phyloP scores from a whole-genome alignment of 2,113 vertebrate species.

The Megaceryle maxima region DNA sequence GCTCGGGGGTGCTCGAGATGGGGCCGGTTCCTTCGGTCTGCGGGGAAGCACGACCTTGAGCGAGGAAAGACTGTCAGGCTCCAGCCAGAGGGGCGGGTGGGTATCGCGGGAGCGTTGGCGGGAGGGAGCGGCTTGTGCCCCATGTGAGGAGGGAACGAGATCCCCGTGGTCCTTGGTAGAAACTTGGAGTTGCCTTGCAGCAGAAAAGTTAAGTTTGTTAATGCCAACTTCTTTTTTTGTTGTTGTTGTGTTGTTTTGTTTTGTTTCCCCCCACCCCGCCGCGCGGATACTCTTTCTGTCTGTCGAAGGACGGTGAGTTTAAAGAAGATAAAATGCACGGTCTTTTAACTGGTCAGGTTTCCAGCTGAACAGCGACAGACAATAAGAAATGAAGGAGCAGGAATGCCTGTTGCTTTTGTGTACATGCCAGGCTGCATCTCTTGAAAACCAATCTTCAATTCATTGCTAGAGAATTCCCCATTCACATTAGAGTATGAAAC shows the following conservation, averaged over 20 bases:
- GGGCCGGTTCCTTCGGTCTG: not conserved
- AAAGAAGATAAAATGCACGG: not conserved
- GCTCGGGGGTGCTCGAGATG: accelerated
- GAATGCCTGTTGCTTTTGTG: not conserved
- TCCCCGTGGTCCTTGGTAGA: not conserved
- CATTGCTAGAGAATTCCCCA: not conserved
- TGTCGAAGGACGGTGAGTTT: not conserved
- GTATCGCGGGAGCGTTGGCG: not conserved
- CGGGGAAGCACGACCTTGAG: not conserved
- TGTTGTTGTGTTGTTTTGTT: not conserved
- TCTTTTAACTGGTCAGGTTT: not conserved
- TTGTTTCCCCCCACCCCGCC: accelerated
- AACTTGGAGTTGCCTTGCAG: not conserved
- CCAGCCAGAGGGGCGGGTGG: not conserved
- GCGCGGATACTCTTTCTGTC: not conserved
- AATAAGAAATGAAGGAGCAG: not conserved
- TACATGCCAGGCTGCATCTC: not conserved
- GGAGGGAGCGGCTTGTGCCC: not conserved
- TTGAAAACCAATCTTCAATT: not conserved
- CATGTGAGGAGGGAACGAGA: not conserved
- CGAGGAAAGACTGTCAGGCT: not conserved
- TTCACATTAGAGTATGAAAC: not conserved
- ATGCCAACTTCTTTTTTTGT: not conserved
- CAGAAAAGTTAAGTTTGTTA: not conserved
- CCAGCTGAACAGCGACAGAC: not conserved